Evolutionary conservation across 2,888 invertebrate species (phyloP).

Genomic region (Girardia tigrina): DNA sequence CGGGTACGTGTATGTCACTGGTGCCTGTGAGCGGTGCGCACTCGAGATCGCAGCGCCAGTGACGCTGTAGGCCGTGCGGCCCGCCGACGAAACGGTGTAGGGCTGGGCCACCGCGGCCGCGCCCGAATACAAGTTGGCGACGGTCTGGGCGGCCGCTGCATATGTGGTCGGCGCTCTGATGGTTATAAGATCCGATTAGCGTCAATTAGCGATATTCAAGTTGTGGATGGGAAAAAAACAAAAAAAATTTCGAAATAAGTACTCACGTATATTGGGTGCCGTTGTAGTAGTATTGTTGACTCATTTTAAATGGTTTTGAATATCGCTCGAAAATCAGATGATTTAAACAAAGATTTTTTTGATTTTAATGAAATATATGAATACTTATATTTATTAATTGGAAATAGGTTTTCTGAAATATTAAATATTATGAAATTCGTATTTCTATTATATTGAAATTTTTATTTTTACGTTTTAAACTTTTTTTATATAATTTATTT

Average conservation of each 20-base stretch:
- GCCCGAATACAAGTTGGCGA: not conserved
- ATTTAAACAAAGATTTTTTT: constrained; percentile 15
- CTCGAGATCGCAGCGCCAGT: not conserved
- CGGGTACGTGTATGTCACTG: constrained; percentile 11
- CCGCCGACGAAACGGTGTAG: not conserved
- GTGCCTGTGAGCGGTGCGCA: constrained; percentile 13
- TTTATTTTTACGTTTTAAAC: too few species aligned
- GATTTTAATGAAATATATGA: too few species aligned
- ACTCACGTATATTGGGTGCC: constrained; percentile 23
- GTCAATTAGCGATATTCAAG: too few species aligned
- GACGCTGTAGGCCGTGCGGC: not conserved
- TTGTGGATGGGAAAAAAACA: too few species aligned
- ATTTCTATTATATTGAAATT: too few species aligned
- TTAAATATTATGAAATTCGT: too few species aligned
- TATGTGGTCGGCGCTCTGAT: not conserved
- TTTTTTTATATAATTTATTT: too few species aligned
- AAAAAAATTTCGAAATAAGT: not conserved
- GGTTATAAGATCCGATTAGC: not conserved
- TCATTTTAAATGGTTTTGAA: not conserved
- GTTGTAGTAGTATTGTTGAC: constrained; percentile 5
- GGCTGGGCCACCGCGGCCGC: not conserved
- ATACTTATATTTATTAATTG: too few species aligned
- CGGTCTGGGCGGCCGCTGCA: not conserved
- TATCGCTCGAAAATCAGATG: not conserved
- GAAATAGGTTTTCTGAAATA: too few species aligned